Evolutionary conservation across 2,888 invertebrate genomes (phyloP), one percentile per base, ranked within the genome.

Genomic region (Rhaphigaster nebulosa): DNA sequence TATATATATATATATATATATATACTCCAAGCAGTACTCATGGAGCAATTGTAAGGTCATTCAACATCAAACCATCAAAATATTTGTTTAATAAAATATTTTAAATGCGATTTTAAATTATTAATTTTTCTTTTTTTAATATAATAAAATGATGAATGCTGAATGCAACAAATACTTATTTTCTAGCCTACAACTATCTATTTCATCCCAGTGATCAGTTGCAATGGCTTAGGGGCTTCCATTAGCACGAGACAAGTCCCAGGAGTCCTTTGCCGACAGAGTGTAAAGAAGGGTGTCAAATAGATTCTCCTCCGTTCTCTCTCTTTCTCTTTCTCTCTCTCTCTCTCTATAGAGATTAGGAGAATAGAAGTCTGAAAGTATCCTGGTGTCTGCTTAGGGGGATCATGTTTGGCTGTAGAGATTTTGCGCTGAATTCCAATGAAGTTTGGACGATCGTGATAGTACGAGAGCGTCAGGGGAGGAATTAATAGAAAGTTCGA

Each of bases 241-340:
- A 34, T 70, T 70, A 38, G 70, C 34, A 34, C 70, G 5, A 70
- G 70, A 34, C 34, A 34, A 2, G 34, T 20, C 34, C 34, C 70
- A 34, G 6, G 70, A 34, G 70, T 18, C 34, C 20, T 34, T 70
- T 70, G 34, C 34, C 34, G 70, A 34, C 70, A 34, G 70, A 76
- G 70, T 76, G 70, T 76, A 76, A 76, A 38, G 34, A 20, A 76
- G 70, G 70, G 70, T 76, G 70, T 76, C 34, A 76, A 76, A 76
- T 76, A 34, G 34, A 76, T 76, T 34, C 70, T 38, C 20, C 0
- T 38, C 23, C 34, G 20, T 38, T 38, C 10, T 76, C 38, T 76
- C 70, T 38, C n/a, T n/a, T n/a, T n/a, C n/a, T n/a, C n/a, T n/a
- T n/a, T n/a, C n/a, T n/a, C 10, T 76, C 38, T 76, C 70, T 38